Evolutionary conservation across 2,113 vertebrate species (phyloP).

Genomic region (Sterrhoptilus dennistouni): DNA sequence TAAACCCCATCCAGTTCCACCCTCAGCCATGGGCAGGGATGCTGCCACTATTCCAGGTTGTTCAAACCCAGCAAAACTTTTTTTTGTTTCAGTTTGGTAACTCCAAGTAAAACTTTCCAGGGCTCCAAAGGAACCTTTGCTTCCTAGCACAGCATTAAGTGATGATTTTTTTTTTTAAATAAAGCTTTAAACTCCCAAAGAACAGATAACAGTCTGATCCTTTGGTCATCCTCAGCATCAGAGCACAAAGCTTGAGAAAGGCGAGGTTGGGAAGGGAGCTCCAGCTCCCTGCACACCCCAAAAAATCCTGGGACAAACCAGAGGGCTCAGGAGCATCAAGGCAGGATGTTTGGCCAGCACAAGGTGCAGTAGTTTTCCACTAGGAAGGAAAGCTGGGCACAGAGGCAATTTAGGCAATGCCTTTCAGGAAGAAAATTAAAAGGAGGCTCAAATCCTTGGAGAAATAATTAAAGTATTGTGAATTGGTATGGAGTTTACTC

Average conservation of each 20-base stretch:
- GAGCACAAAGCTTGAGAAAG: neutral
- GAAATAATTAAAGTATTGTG: neutral
- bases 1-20: neutral
- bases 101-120: neutral
- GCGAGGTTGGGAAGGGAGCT: neutral
- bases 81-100: neutral
- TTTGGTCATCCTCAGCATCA: neutral
- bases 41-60: neutral
- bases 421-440: conserved; percentile 14
- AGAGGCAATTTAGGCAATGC: neutral
- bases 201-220: neutral
- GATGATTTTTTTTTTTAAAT: neutral
- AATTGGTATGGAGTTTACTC: neutral
- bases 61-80: neutral
- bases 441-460: neutral
- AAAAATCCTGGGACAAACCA: neutral
- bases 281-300: fast-evolving
- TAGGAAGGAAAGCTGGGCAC: neutral
- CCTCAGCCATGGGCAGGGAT: neutral
- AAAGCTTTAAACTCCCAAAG: neutral
- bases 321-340: fast-evolving
- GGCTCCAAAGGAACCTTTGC: neutral
- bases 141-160: neutral
- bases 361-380: neutral
- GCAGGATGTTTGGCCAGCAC: neutral